Evolutionary conservation across 2,797 vertebrate species (phyloP).

Genomic region (Natrix natrix): DNA sequence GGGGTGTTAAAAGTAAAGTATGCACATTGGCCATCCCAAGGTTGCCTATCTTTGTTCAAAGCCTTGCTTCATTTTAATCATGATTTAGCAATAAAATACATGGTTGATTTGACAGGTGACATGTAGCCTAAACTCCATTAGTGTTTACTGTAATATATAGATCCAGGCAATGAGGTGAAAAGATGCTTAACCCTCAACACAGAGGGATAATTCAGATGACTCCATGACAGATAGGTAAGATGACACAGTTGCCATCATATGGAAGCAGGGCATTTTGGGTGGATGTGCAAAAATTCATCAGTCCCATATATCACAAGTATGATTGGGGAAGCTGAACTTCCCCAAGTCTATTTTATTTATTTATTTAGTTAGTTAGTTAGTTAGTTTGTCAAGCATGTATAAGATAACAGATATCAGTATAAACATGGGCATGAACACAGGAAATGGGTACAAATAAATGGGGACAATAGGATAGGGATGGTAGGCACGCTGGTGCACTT

Average conservation of each 20-base stretch:
- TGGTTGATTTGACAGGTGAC: neutral
- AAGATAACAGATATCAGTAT: too few species aligned
- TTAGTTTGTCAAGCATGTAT: too few species aligned
- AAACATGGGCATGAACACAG: too few species aligned
- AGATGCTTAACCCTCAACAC: neutral
- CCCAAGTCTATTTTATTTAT: too few species aligned
- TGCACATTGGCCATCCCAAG: neutral
- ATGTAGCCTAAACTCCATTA: neutral
- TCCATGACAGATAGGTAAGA: neutral
- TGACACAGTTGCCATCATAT: neutral
- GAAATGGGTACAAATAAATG: too few species aligned
- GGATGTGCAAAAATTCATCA: neutral
- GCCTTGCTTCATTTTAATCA: neutral
- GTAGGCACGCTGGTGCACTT: too few species aligned
- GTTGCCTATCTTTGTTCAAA: neutral
- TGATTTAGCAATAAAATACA: neutral
- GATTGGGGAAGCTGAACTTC: neutral
- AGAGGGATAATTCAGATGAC: neutral
- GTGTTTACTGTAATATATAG: neutral
- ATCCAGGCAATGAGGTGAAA: neutral
- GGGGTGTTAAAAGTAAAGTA: neutral
- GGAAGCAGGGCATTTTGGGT: neutral
- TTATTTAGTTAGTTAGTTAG: too few species aligned
- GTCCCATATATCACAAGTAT: neutral
- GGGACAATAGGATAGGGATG: too few species aligned